phyloP scores from a whole-genome alignment of 1,140 invertebrate genomes.

The Pseudomyrmex dendroicus region DNA sequence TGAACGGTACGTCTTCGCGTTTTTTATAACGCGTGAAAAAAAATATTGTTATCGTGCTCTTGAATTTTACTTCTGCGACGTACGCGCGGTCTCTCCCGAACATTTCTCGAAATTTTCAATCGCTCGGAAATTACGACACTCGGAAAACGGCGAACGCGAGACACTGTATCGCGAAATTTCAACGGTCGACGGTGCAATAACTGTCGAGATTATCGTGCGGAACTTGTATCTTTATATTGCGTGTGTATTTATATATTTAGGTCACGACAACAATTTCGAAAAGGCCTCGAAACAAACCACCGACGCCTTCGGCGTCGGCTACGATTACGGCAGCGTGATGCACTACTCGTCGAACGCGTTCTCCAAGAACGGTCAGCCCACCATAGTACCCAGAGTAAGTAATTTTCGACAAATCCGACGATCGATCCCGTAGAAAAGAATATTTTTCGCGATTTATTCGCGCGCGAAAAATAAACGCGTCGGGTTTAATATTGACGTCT shows the following conservation, averaged over 20 bases:
- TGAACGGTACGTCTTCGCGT: slow-evolving; percentile 83
- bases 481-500: too few relatives aligned
- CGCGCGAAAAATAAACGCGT: too few relatives aligned
- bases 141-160: too few relatives aligned
- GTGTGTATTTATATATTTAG: slow-evolving; percentile 74
- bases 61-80: too few relatives aligned
- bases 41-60: background rate
- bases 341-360: slow-evolving; percentile 93
- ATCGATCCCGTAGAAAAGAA: background rate
- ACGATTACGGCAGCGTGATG: slow-evolving; percentile 94
- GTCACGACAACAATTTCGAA: slow-evolving; percentile 89
- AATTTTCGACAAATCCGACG: background rate
- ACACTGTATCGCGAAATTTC: background rate
- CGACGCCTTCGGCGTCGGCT: slow-evolving; percentile 88
- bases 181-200: background rate
- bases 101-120: background rate
- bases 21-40: background rate
- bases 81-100: too few relatives aligned
- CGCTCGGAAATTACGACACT: background rate
- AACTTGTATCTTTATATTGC: slow-evolving; percentile 33
- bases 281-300: slow-evolving; percentile 86
- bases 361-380: slow-evolving; percentile 89
- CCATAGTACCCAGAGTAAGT: slow-evolving; percentile 89
- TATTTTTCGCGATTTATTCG: background rate
- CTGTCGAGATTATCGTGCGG: background rate